These are phyloP conservation scores for Papio anubis DNA, from an alignment of 2,113 vertebrate species.

Conservation along the genomic window DNA sequence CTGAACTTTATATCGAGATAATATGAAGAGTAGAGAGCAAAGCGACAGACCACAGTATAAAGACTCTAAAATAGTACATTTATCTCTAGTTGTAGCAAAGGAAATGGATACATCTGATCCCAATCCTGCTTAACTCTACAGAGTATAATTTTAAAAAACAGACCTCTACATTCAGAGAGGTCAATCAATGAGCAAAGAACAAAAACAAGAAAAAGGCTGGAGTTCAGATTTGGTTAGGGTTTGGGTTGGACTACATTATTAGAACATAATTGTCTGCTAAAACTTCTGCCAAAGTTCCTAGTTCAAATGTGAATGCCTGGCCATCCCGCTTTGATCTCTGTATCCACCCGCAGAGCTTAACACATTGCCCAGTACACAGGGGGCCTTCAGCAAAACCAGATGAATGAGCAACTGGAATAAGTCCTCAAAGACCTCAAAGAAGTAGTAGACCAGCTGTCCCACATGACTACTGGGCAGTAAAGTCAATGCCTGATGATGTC, in stretches of 20 bases:
- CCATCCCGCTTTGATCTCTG: neutral
- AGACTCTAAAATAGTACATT: conserved; percentile 43
- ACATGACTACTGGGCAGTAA: neutral
- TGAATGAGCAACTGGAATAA: neutral
- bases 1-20: neutral
- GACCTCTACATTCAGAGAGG: neutral
- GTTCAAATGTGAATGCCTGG: neutral
- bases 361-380: neutral
- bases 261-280: neutral
- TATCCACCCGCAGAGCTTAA: neutral
- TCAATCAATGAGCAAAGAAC: neutral
- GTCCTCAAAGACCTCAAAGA: neutral
- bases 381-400: neutral
- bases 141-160: neutral
- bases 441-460: neutral
- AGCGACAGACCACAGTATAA: neutral
- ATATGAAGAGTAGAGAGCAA: neutral
- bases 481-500: rapidly evolving
- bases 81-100: conserved; percentile 69
- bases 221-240: neutral
- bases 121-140: conserved; percentile 46
- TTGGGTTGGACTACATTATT: neutral
- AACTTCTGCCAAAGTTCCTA: neutral
- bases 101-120: conserved; percentile 72
- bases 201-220: neutral